phyloP scores from a whole-genome alignment of 2,113 vertebrate genomes.

The Albula glossodonta region DNA sequence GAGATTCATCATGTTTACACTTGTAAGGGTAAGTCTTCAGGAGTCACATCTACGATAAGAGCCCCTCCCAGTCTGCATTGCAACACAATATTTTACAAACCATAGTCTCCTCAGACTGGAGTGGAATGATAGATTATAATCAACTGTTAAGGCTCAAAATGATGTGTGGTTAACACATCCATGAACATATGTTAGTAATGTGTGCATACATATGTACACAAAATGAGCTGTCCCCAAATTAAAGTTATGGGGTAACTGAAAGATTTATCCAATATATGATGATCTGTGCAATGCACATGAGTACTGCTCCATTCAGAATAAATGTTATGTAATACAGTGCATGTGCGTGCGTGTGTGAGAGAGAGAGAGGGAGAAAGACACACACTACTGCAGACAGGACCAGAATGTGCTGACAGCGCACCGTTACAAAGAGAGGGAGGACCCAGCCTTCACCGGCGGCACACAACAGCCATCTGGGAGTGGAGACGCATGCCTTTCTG shows the following conservation, averaged over 20 bases:
- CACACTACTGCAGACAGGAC: neutral
- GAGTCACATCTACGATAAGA: neutral
- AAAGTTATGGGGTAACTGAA: neutral
- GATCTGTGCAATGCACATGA: neutral
- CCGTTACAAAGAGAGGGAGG: neutral
- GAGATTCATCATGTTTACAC: neutral
- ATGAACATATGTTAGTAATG: no score
- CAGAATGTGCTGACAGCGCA: neutral
- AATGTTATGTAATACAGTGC: neutral
- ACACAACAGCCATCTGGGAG: neutral
- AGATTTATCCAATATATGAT: neutral
- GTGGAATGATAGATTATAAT: neutral
- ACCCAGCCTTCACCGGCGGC: neutral
- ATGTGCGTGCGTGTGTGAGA: neutral
- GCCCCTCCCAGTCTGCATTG: neutral
- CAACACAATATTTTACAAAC: neutral
- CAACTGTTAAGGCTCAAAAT: no score
- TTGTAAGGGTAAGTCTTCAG: neutral
- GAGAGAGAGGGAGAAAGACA: neutral
- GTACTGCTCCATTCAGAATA: neutral
- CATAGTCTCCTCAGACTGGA: neutral
- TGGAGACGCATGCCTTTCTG: no score
- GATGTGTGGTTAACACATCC: no score
- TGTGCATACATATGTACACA: no score
- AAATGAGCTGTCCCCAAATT: neutral